These are phyloP conservation scores for Bolinopsis microptera DNA, from an alignment of 37 sponge, comb jelly and placozoan genomes.

Conservation along the genomic window DNA sequence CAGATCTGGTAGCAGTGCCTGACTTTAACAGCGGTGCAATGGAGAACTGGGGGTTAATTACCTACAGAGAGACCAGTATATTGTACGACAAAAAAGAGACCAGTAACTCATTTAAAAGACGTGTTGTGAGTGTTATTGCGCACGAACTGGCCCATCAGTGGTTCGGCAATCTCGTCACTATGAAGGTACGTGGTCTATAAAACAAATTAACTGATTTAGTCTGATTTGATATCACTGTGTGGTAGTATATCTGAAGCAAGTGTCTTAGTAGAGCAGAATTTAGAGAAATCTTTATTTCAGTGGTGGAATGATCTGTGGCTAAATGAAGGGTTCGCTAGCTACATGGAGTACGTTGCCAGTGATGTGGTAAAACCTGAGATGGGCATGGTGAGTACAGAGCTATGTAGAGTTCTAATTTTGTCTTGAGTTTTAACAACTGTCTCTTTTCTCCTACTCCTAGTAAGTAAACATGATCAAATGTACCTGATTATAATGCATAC, in stretches of 20 bases:
- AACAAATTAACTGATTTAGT: neutral
- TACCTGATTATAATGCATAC: neutral
- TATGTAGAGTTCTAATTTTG: too few relatives aligned
- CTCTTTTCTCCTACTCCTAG: too few relatives aligned
- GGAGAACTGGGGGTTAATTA: conserved; percentile 99
- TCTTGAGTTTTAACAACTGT: too few relatives aligned
- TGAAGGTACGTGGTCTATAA: conserved; percentile 21
- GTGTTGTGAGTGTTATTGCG: conserved; percentile 87
- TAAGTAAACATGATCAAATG: too few relatives aligned
- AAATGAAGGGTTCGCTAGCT: conserved; percentile 38
- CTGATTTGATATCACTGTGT: neutral
- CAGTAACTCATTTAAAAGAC: conserved; percentile 73
- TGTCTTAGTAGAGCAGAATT: neutral
- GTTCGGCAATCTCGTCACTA: conserved; percentile 51
- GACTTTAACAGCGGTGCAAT: conserved; percentile 93
- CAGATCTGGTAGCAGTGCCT: conserved; percentile 95
- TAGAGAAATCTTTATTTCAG: neutral
- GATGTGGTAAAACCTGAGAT: neutral
- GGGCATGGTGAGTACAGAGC: conserved; percentile 46
- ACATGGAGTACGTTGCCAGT: conserved; percentile 57
- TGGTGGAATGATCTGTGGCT: conserved; percentile 61
- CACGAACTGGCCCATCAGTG: conserved; percentile 95
- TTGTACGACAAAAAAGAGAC: conserved; percentile 71
- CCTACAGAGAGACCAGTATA: conserved; percentile 89
- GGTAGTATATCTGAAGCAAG: neutral